Percentiles rank a stretch among this genome's conserved stretches.
phyloP scores from a whole-genome alignment of 2,888 invertebrate species.

The Norana najaformis region DNA sequence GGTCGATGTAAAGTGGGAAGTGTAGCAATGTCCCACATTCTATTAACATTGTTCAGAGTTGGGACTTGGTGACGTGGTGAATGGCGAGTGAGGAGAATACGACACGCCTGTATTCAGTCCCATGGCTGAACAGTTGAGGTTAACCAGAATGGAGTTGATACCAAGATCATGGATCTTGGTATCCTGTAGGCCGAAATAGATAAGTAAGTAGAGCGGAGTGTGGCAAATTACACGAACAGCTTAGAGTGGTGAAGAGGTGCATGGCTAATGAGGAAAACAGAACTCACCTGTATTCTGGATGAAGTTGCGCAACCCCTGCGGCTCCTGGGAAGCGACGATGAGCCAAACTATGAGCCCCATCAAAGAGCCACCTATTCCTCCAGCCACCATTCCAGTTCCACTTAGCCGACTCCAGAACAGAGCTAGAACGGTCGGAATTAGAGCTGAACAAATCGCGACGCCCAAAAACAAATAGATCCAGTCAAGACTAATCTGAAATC shows the following conservation, averaged over 20 bases:
- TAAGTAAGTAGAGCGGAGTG: too few relatives aligned
- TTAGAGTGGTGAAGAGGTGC: not conserved
- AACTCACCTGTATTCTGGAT: slow-evolving; percentile 51
- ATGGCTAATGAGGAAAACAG: not conserved
- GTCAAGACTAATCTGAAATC: slow-evolving; percentile 47
- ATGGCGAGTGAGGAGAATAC: too few relatives aligned
- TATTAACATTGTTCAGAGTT: too few relatives aligned
- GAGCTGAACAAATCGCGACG: slow-evolving; percentile 61
- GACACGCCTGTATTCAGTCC: too few relatives aligned
- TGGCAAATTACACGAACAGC: too few relatives aligned
- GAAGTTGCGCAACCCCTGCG: slow-evolving; percentile 54
- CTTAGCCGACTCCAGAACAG: slow-evolving; percentile 61
- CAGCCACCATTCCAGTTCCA: slow-evolving; percentile 56
- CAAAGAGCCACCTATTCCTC: slow-evolving; percentile 55
- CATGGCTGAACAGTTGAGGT: too few relatives aligned
- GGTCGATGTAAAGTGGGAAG: too few relatives aligned
- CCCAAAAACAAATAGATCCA: slow-evolving; percentile 63
- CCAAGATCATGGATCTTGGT: too few relatives aligned
- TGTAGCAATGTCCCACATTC: too few relatives aligned
- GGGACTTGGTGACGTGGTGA: not conserved
- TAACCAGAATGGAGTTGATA: too few relatives aligned
- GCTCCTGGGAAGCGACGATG: slow-evolving; percentile 52
- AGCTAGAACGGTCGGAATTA: slow-evolving; percentile 58
- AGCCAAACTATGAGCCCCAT: slow-evolving; percentile 60
- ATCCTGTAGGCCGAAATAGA: too few relatives aligned